Conservation (phyloP, 2,888 invertebrate species). For the Ashinkailepas kermadecensis region DNA sequence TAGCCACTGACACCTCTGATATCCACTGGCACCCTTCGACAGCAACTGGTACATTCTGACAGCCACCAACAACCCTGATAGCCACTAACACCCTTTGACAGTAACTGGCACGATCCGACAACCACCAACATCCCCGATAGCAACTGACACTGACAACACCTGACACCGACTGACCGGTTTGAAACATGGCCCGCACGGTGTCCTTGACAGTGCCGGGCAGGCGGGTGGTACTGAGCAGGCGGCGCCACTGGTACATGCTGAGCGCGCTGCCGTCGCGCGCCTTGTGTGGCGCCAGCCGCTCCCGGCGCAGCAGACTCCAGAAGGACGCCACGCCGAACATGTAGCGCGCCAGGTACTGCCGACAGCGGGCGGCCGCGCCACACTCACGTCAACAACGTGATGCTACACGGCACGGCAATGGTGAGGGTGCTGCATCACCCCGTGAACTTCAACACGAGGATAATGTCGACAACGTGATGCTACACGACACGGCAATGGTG, state of each 20-base stretch:
- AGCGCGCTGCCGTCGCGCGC: conserved; percentile 42
- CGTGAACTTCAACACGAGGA: too few species aligned
- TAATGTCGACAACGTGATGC: too few species aligned
- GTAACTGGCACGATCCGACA: too few species aligned
- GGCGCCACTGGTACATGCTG: conserved; percentile 47
- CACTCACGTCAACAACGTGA: too few species aligned
- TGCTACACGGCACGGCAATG: too few species aligned
- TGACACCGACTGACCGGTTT: conserved; percentile 41
- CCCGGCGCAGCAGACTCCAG: conserved; percentile 47
- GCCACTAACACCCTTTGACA: background rate
- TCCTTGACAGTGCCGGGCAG: conserved; percentile 46
- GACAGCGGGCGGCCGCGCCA: conserved; percentile 36
- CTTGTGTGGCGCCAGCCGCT: conserved; percentile 41
- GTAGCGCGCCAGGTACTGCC: conserved; percentile 40
- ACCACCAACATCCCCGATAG: too few species aligned
- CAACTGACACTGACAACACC: too few species aligned
- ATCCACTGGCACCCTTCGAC: background rate
- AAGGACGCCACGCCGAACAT: conserved; percentile 43
- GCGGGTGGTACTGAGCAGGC: conserved; percentile 49
- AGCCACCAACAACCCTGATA: background rate
- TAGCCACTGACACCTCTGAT: background rate
- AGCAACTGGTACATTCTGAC: background rate
- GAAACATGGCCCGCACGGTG: conserved; percentile 44
- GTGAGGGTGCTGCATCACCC: too few species aligned
- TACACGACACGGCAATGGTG: too few species aligned